Base-by-base conservation (phyloP, 1,140 invertebrate species). In the Planococcus citri region DNA sequence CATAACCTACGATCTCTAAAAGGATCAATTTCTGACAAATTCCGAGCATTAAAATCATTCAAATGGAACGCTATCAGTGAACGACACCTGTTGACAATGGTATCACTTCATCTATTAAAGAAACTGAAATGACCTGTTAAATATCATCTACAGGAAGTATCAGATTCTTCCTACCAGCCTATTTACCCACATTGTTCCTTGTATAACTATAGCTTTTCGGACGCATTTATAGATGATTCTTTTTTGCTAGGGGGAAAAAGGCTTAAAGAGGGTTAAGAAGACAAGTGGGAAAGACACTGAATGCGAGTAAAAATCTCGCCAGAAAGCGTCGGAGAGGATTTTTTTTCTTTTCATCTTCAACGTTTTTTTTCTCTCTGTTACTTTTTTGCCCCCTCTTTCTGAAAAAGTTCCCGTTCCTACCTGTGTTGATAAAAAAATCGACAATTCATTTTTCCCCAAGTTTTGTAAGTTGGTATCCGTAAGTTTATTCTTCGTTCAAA, bases 231-330 rank as follows among this genome's bases (percentile, higher is more conserved):
- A 51, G 22, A 27, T 17, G 21, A 64, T 24, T 22, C 60, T 64
- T 64, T 64, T 64, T 17, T 24, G 20, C 60, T 64, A 24, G 60
- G 25, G 60, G 22, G 60, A 25, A 64, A 64, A 64, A 24, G 25
- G 60, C 60, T 64, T 64, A 64, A 64, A 64, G 60, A 64, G 60
- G 60, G 60, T 64, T 64, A 24, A 64, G 51, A 64, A 64, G 60
- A 64, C 25, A 64, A 64, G 60, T 64, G 60, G 60, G 25, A 27
- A 64, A 24, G 60, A 25, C 25, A 64, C 22, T 9, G 25, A 64
- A 25, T 24, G 22, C 60, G 20, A 64, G 22, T 14, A 64, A 25
- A 64, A 64, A 64, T 27, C 60, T 27, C 21, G 60, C 24, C 25
- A 64, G 22, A 64, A 25, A 21, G 60, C 60, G 60, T 64, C 24